Evolutionary conservation across 2,888 invertebrate species (phyloP), one percentile per base, ranked within the genome.

Genomic region (Sericinus montela): DNA sequence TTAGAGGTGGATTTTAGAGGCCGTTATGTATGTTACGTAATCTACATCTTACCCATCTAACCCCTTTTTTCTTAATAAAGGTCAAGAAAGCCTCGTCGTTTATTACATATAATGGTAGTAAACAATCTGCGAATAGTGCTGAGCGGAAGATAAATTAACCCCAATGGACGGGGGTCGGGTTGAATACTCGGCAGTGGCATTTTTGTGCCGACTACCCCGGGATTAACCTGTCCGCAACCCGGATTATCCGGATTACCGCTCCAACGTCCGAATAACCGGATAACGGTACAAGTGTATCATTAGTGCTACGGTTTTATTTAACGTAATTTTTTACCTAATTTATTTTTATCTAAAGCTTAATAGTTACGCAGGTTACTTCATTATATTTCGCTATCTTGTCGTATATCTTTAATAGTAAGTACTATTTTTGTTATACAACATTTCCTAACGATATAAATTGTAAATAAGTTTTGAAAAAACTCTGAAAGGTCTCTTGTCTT

Each of bases 191-290:
- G 47, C 53, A 52, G 51, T 60, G 60, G 62, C 63, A 62, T 57
- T 64, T 63, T 68, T 62, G 62, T 52, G 58, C 58, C 57, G 64
- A 67, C 66, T 56, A 55, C 53, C 45, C 48, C 56, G 55, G 62
- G 67, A 67, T 80, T 74, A 80, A 78, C 75, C 76, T 79, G 76
- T 73, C 75, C 67, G 62, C 72, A 58, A 50, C 58, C 62, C 59
- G 72, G 75, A 75, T 78, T 68, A 67, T 51, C 52, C 53, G 57
- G 45, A 45, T 52, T 37, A 54, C 54, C 52, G 47, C 19, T 29
- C 38, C 48, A 30, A 15, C 43, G 28, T 41, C 47, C 48, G 43
- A 38, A 8, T 43, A 42, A 42, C 41, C 37, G 62, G 63, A 62
- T 52, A 60, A 55, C 57, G 53, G 56, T 56, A 65, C 68, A 63